phyloP scores from a whole-genome alignment of 92 coral and sea anemone species.

The Actinostola sp. region DNA sequence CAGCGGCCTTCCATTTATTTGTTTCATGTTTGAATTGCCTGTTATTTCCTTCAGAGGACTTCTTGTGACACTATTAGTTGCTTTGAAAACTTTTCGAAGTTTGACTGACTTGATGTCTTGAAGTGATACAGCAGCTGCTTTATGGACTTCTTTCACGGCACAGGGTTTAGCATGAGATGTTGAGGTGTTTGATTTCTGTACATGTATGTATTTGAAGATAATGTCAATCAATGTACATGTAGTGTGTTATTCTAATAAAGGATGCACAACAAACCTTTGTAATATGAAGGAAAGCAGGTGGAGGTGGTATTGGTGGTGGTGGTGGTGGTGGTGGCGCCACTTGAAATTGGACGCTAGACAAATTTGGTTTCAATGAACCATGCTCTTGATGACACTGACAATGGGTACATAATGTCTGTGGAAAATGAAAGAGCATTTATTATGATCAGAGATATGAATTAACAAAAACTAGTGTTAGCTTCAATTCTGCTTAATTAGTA shows the following conservation, averaged over 20 bases:
- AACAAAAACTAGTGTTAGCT: no score
- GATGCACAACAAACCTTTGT: conserved; percentile 32
- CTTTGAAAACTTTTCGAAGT: conserved; percentile 49
- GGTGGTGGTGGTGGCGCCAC: conserved; percentile 70
- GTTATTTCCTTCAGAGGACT: conserved; percentile 22
- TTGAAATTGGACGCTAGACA: no score
- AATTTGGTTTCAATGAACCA: background rate
- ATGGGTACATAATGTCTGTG: no score
- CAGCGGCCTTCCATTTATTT: conserved; percentile 11
- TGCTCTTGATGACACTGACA: background rate
- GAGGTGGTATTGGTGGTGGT: conserved; percentile 60
- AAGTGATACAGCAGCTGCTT: conserved; percentile 58
- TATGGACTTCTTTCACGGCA: background rate
- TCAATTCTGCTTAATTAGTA: no score
- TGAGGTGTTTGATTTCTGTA: conserved; percentile 11
- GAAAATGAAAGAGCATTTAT: no score
- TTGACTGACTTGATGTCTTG: conserved; percentile 84
- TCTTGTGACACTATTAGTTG: conserved; percentile 14
- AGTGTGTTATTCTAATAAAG: background rate
- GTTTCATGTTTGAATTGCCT: conserved; percentile 2
- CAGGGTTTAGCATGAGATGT: background rate
- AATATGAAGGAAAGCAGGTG: conserved; percentile 33
- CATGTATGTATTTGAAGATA: background rate
- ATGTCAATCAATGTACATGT: no score
- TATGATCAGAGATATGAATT: no score